Conservation (phyloP, 2,888 invertebrate genomes). For the Eristalis pertinax region DNA sequence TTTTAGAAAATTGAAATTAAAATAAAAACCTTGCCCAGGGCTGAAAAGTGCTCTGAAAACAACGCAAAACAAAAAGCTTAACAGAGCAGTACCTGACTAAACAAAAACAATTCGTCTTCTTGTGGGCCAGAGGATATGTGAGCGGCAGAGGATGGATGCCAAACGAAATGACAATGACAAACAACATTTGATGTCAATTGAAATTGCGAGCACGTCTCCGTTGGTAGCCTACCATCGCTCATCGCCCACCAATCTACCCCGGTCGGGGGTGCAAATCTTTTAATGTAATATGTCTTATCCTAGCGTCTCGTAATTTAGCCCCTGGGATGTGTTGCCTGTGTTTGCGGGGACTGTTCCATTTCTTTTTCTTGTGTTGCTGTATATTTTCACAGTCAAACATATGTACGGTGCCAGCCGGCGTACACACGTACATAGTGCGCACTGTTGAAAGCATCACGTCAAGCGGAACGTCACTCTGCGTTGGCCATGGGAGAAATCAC, state of each 20-base stretch:
- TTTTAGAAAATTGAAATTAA: conserved; percentile 39
- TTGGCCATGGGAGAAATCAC: conserved; percentile 44
- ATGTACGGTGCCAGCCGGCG: conserved; percentile 27
- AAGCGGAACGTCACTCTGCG: conserved; percentile 39
- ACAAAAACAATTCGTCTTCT: conserved; percentile 46
- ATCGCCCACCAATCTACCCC: conserved; percentile 5
- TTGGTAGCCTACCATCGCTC: conserved; percentile 33
- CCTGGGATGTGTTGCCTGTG: conserved; percentile 37
- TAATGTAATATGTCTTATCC: conserved; percentile 66
- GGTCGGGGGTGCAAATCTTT: conserved; percentile 56
- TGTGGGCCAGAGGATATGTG: background rate
- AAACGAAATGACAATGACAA: conserved; percentile 65
- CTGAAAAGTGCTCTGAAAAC: conserved; percentile 4
- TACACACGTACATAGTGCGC: conserved; percentile 16
- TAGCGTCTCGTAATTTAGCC: conserved; percentile 59
- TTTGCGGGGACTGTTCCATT: conserved; percentile 23
- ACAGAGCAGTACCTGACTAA: conserved; percentile 48
- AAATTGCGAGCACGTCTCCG: conserved; percentile 60
- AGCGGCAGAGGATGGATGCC: conserved; percentile 2
- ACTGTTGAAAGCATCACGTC: conserved; percentile 53
- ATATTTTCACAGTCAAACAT: background rate
- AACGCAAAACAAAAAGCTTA: conserved; percentile 32
- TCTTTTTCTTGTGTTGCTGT: background rate
- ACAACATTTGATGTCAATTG: conserved; percentile 69
- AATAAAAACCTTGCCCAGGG: conserved; percentile 10